phyloP scores from a whole-genome alignment of 1,140 invertebrate genomes.

The Aphelenchoides fujianensis region DNA sequence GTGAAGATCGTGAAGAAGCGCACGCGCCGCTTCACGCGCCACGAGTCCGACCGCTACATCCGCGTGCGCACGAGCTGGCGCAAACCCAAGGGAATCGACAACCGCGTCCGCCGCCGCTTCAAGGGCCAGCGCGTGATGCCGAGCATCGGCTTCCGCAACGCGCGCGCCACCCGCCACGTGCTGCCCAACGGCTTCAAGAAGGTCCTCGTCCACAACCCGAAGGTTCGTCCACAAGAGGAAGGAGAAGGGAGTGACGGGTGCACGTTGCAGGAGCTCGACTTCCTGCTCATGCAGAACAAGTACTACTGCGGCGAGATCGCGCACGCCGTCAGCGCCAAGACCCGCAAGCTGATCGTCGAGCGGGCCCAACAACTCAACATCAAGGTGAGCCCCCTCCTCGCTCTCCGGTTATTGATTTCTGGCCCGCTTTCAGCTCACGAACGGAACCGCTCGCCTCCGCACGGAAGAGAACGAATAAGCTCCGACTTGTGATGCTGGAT shows the following conservation, averaged over 20 bases:
- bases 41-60: conserved; percentile 52
- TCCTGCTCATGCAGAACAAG: conserved; percentile 96
- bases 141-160: conserved; percentile 96
- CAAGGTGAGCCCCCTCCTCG: conserved; percentile 69
- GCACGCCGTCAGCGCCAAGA: conserved; percentile 90
- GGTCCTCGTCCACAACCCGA: conserved; percentile 79
- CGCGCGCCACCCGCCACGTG: conserved; percentile 80
- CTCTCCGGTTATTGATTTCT: conserved; percentile 68
- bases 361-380: conserved; percentile 91
- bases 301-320: conserved; percentile 96
- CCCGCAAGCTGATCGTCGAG: conserved; percentile 90
- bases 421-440: conserved; percentile 84
- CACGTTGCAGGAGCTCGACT: conserved; percentile 84
- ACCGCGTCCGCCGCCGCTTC: conserved; percentile 93
- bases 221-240: no score
- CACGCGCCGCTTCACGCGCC: conserved; percentile 52
- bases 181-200: conserved; percentile 95
- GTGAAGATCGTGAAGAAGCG: conserved; percentile 54
- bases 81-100: conserved; percentile 98
- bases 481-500: no score
- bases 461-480: conserved; percentile 78
- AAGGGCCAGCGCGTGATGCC: conserved; percentile 99
- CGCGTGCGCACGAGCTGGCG: conserved; percentile 74
- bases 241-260: no score
- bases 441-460: conserved; percentile 87